Evolutionary conservation across 2,888 invertebrate species (phyloP).

Genomic region (Drosophila limbata): DNA sequence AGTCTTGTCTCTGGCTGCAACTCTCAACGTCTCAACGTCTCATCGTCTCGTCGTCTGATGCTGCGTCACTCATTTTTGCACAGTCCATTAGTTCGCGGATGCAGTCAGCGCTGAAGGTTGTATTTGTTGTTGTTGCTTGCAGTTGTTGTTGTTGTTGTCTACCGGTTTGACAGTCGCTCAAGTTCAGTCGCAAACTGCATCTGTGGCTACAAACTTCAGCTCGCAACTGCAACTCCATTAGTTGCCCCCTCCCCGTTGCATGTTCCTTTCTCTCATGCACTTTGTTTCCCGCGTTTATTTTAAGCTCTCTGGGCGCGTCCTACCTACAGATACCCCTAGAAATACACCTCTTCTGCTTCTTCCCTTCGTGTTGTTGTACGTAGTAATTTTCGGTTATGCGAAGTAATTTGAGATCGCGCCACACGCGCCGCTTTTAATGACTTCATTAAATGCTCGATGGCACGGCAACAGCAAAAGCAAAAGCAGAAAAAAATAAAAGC

Average conservation of each 20-base stretch:
- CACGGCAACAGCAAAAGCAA: conserved; percentile 18
- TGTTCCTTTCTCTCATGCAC: conserved; percentile 26
- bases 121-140: conserved; percentile 5
- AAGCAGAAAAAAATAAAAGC: conserved; percentile 6
- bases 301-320: conserved; percentile 53
- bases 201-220: neutral
- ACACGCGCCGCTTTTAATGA: conserved; percentile 84
- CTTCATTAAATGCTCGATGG: conserved; percentile 80
- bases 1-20: neutral
- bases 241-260: conserved; percentile 38
- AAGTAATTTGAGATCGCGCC: conserved; percentile 83
- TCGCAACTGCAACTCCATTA: conserved; percentile 60
- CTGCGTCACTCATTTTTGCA: conserved; percentile 79
- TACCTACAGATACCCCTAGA: conserved; percentile 25
- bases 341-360: conserved; percentile 4
- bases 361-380: conserved; percentile 58
- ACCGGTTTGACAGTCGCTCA: conserved; percentile 10
- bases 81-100: conserved; percentile 79
- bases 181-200: conserved; percentile 22
- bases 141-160: neutral
- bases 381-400: conserved; percentile 83
- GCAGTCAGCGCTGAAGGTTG: conserved; percentile 75
- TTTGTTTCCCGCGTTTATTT: conserved; percentile 55
- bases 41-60: conserved; percentile 54
- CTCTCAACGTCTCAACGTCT: conserved; percentile 7